phyloP scores from a whole-genome alignment of 2,113 vertebrate genomes.

The Strix uralensis region DNA sequence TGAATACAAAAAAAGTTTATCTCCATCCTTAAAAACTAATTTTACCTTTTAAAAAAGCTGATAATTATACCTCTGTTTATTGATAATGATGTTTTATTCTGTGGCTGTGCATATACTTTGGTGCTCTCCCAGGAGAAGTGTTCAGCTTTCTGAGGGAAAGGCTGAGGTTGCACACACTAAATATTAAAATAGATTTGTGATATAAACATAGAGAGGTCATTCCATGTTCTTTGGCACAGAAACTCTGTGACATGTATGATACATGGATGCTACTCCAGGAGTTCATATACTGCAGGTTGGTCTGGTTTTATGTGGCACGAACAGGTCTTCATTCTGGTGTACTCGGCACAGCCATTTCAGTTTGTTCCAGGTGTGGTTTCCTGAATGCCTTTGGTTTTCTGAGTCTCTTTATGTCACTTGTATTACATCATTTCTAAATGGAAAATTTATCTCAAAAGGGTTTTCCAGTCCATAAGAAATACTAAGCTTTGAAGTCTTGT shows the following conservation, averaged over 20 bases:
- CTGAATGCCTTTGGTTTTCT: neutral
- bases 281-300: rapidly evolving
- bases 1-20: neutral
- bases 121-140: neutral
- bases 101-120: neutral
- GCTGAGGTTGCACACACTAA: neutral
- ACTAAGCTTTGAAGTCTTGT: neutral
- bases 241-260: rapidly evolving
- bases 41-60: neutral
- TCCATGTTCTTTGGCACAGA: neutral
- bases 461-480: neutral
- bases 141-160: neutral
- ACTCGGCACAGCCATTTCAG: rapidly evolving
- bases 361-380: neutral
- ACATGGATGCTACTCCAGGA: neutral
- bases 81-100: neutral
- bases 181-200: neutral
- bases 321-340: neutral
- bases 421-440: neutral
- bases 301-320: neutral
- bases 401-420: neutral
- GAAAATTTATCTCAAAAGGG: neutral
- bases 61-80: neutral
- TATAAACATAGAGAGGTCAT: neutral
- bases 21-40: neutral